phyloP scores from a whole-genome alignment of 2,113 vertebrate genomes.

The Alaudala cheleensis region DNA sequence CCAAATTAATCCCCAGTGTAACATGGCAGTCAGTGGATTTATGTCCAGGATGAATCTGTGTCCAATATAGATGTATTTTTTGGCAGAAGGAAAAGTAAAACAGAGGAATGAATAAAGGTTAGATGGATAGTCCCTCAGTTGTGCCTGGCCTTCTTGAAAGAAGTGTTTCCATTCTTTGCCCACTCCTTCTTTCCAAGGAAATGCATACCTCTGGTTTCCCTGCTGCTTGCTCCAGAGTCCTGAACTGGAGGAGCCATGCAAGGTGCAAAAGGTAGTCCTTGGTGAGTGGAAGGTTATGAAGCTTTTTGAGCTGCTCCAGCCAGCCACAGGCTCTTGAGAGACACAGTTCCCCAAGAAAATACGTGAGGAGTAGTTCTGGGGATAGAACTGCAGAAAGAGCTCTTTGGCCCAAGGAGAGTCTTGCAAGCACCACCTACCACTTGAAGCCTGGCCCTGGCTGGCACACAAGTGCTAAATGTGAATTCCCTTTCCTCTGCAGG shows the following conservation, averaged over 20 bases:
- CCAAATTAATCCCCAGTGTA: constrained; percentile 10
- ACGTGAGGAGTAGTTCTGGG: neutral
- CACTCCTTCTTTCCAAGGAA: neutral
- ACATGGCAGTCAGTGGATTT: neutral
- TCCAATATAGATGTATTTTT: neutral
- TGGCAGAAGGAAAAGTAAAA: neutral
- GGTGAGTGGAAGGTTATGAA: neutral
- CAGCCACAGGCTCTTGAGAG: neutral
- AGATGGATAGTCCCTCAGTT: neutral
- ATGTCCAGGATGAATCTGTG: neutral
- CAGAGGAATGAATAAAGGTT: neutral
- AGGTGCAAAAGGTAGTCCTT: neutral
- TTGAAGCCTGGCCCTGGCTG: neutral
- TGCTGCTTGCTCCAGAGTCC: neutral
- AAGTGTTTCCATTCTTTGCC: neutral
- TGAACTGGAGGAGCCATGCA: neutral
- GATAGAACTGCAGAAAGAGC: neutral
- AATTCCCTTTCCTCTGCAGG: neutral
- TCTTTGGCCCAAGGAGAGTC: neutral
- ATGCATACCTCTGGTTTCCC: neutral
- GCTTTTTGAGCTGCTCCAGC: neutral
- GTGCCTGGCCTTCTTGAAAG: neutral
- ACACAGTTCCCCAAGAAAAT: neutral
- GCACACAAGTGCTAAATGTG: neutral
- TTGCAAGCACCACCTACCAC: neutral